Conservation (phyloP, 1,140 invertebrate species). For the Drosophila ironensis region DNA sequence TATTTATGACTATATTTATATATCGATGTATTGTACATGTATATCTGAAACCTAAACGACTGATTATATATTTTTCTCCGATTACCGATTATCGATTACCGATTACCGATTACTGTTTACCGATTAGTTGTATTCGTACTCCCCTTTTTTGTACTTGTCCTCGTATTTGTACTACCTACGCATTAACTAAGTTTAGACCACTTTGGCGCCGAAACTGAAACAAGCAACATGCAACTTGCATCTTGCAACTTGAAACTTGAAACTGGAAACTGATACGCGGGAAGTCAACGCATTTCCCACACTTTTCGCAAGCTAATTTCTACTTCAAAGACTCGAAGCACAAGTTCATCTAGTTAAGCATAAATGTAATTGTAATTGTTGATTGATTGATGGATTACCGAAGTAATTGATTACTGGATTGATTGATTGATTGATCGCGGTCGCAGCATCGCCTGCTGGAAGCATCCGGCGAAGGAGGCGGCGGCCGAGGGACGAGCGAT, state of each 20-base stretch:
- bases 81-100: background rate
- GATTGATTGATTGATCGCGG: constrained; percentile 14
- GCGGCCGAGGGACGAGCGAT: background rate
- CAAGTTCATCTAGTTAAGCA: constrained; percentile 68
- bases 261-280: background rate
- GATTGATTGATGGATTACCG: constrained; percentile 42
- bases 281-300: no score
- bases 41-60: constrained; percentile 74
- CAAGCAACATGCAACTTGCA: no score
- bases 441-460: no score
- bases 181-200: constrained; percentile 30
- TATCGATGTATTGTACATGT: constrained; percentile 61
- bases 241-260: no score
- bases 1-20: constrained; percentile 54
- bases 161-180: constrained; percentile 41
- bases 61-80: constrained; percentile 69
- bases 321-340: constrained; percentile 74
- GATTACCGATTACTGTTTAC: background rate
- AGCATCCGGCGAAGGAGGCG: no score
- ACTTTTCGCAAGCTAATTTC: constrained; percentile 17
- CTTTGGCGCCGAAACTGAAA: constrained; percentile 8
- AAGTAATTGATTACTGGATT: constrained; percentile 16
- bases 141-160: constrained; percentile 28
- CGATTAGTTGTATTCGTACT: constrained; percentile 37
- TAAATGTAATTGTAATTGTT: constrained; percentile 70